Base-by-base conservation (phyloP, 2,113 vertebrate species). In the Clinocottus analis region DNA sequence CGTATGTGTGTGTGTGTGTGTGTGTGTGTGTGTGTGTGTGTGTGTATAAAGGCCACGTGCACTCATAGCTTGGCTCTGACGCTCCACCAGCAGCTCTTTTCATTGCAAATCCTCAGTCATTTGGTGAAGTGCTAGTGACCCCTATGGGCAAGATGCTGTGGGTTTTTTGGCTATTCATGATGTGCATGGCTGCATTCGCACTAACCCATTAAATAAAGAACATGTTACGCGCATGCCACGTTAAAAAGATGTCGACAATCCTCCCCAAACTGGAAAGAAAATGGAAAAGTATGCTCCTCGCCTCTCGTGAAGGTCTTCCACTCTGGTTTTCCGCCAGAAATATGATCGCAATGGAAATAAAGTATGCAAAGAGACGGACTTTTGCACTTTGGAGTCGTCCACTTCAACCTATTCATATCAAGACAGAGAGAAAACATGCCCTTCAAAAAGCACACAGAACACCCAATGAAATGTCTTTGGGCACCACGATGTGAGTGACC, bases 41-140 rank as follows among this genome's bases (percentile, higher is more conserved):
- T 39, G 68, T 69, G 61, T 41, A 27, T 13, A 72, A 41, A 85
- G 78, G 78, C 65, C 75, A 83, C 41, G 5, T 27, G 13, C 53
- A 84, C 85, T 87, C 89, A 49, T 72, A 71, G 62, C 63, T 55
- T 19, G 39, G 56, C 73, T 68, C 86, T 77, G 81, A 77, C 61
- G 74, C 75, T 72, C 88, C 65, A 81, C 56, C 77, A 75, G 77
- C 77, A 75, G 68, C 85, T 90, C 76, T 53, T 87, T 87, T 91
- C 94, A 86, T 87, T 71, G 91, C 92, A 94, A 93, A 94, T 93
- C 92, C 89, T 21, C 88, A 86, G 84, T 93, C 91, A 89, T 96
- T 96, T 85, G 93, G 95, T 93, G 97, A 96, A 94, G 95, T 95
- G 95, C 95, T 96, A 98, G 94, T 98, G 97, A 98, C 97, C 97